A percentile compares a stretch with the other conserved stretches of the same genome.
phyloP scores from a whole-genome alignment of 1,140 invertebrate species.

The Diorhabda carinulata region DNA sequence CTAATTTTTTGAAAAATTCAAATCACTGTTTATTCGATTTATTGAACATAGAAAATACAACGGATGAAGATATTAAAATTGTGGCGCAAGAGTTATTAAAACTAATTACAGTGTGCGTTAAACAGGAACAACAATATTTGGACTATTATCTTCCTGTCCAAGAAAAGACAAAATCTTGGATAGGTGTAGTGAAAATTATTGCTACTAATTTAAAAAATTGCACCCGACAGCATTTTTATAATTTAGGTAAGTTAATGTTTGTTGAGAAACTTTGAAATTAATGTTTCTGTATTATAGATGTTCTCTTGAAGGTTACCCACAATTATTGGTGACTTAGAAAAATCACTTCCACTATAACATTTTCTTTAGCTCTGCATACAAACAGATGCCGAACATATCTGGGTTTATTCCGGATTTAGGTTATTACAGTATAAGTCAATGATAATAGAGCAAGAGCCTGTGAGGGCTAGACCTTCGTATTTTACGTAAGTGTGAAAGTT shows the following conservation, averaged over 20 bases:
- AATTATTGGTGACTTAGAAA: no score
- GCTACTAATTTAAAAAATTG: conserved; percentile 43
- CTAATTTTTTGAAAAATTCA: conserved; percentile 37
- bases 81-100: conserved; percentile 39
- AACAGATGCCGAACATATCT: no score
- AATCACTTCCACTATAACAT: no score
- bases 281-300: no score
- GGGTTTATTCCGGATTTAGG: no score
- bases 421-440: no score
- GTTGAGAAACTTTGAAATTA: background rate
- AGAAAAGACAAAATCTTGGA: conserved; percentile 33
- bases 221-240: conserved; percentile 53
- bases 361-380: no score
- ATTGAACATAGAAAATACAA: conserved; percentile 25
- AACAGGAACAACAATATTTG: conserved; percentile 38
- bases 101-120: conserved; percentile 38
- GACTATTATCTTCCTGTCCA: conserved; percentile 26
- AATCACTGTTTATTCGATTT: conserved; percentile 33
- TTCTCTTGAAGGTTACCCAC: no score
- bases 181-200: conserved; percentile 39
- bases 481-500: no score
- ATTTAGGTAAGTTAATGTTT: conserved; percentile 47
- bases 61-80: conserved; percentile 31
- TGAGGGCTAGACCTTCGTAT: no score
- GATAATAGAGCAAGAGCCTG: no score